Base-by-base conservation (phyloP, 1,140 invertebrate genomes). In the Papilio polytes region DNA sequence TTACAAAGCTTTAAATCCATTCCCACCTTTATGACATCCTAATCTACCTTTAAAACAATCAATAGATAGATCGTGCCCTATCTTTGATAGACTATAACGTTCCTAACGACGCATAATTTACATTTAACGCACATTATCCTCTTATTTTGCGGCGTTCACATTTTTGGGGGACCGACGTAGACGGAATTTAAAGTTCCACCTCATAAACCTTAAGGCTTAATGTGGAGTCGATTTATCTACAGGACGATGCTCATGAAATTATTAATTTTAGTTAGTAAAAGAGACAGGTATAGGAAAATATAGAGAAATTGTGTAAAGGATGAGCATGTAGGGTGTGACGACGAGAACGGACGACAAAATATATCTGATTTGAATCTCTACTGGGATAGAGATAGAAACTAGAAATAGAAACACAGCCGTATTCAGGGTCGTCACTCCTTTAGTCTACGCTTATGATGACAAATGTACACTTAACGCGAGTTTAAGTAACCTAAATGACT, bases 131-230 rank as follows among this genome's bases (percentile, higher is more conserved):
- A 51, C 46, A 74, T 74, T 74, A 74, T 74, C 73, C 73, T 48
- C 72, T 74, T 74, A 74, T 74, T 74, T 74, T 74, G 73, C 73
- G 44, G 20, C 73, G 73, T 22, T 10, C 73, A 46, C 73, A 51
- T 74, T 74, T 74, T 74, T 51, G 20, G 73, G 73, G 44, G 41
- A 44, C 46, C 41, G 41, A 51, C 73, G 73, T 74, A 74, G 73
- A 74, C 73, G 73, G 73, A 74, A 74, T 74, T 74, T 74, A 74
- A 74, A 74, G 73, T 74, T 74, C 73, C 73, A 74, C 41, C 73
- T 51, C 73, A 74, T 74, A 74, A 74, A 74, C 41, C 44, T 74
- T 51, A 48, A 74, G 73, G 73, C 73, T 74, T 74, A 74, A 74
- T 74, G 73, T 51, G 12, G 46, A 51, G 73, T 74, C 73, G 44